Base-by-base conservation (phyloP, 2,797 vertebrate genomes). In the Micromesistius poutassou region DNA sequence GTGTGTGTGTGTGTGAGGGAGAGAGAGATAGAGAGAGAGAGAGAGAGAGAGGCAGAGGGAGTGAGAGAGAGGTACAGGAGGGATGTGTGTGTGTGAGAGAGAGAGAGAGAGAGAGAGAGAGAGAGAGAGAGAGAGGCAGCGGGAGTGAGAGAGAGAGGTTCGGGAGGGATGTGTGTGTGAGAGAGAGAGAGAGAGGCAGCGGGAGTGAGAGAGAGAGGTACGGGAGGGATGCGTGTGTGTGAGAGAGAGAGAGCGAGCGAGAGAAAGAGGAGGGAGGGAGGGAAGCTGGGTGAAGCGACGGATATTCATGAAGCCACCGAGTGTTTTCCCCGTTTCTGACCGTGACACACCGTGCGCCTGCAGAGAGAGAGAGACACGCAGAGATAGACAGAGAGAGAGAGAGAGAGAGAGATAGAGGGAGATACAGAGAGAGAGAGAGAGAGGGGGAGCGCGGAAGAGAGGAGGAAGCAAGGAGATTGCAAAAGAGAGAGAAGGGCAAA, bases 221-320 rank as follows among this genome's bases (percentile, higher is more conserved):
- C 80, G 82, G 81, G 78, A 40, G 50, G 16, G 55, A 50, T 50
- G 90, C 83, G 89, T 91, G 91, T 87, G 19, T 30, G n/a, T n/a
- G n/a, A 55, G 86, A 87, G 87, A 55, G 80, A 80, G 81, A 81
- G 81, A 77, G 25, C 33, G 16, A 19, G 80, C 85, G 77, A 77
- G 71, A 78, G 77, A 77, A 82, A 89, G 84, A 85, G 78, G 77
- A 76, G 79, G 83, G 78, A 40, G 77, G 79, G 80, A 74, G 80
- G 81, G 77, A 70, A 77, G 36, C 79, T 84, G 83, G 84, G 75
- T 85, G 89, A 86, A 91, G 84, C 88, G 77, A 28, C 62, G 77
- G 85, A 85, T 90, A 87, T 89, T 86, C 87, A 89, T 87, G 81
- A 89, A 88, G 88, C 88, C 84, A 77, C 81, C 83, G 77, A 87